These are phyloP conservation scores for Zosterops borbonicus DNA, from an alignment of 2,113 vertebrate genomes.

Conservation along the genomic window DNA sequence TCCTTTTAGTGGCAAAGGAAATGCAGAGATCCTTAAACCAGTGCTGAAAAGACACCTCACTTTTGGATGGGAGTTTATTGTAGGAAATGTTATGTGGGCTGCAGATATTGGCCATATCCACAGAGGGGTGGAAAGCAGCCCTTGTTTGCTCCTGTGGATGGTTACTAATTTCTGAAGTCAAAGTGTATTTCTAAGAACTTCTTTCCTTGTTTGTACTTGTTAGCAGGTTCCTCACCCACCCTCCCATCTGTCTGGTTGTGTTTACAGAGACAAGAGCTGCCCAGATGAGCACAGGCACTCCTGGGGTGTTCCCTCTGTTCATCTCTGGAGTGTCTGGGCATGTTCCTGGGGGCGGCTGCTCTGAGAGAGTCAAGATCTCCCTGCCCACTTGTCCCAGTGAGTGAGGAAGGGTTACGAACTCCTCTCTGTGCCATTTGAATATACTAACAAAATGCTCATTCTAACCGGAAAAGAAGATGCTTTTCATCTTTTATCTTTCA, in stretches of 20 bases:
- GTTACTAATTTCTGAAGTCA: background rate
- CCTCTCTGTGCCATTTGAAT: background rate
- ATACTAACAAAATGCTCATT: background rate
- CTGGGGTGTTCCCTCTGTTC: background rate
- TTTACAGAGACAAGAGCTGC: background rate
- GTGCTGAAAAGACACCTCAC: background rate
- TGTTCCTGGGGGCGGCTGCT: background rate
- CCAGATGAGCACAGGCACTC: background rate
- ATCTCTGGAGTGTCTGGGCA: fast-evolving
- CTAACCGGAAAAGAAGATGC: background rate
- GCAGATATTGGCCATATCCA: fast-evolving
- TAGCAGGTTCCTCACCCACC: background rate
- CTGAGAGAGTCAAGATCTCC: background rate
- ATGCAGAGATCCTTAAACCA: background rate
- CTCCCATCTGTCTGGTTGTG: background rate
- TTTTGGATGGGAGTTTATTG: background rate
- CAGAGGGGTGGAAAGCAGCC: background rate
- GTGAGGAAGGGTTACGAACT: background rate
- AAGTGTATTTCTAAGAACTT: background rate
- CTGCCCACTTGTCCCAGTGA: background rate
- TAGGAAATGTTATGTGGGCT: background rate
- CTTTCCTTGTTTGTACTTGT: background rate
- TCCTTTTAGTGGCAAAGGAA: background rate
- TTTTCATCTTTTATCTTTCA: slow-evolving; percentile 37
- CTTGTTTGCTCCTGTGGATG: background rate